Percentiles rank a stretch among this genome's conserved stretches.
Conservation (phyloP, 1,140 invertebrate genomes). For the Cyphomyrmex costatus region DNA sequence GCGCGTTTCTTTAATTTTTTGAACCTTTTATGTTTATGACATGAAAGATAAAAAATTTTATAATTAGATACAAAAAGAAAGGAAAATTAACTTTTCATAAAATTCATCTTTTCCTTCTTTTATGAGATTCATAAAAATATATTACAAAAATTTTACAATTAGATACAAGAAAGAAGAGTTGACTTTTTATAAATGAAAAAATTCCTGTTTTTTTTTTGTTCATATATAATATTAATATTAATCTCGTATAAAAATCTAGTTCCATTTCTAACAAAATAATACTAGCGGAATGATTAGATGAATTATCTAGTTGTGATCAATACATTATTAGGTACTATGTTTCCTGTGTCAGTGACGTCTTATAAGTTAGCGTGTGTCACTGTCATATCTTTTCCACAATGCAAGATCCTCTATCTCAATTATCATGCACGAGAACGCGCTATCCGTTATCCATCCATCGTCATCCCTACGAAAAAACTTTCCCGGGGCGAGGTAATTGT, state of each 20-base stretch:
- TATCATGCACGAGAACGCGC: slow-evolving; percentile 22
- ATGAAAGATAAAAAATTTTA: neutral
- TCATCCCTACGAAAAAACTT: slow-evolving; percentile 12
- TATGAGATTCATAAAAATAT: neutral
- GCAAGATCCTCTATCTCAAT: neutral
- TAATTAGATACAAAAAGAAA: neutral
- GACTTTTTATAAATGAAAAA: neutral
- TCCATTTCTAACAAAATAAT: neutral
- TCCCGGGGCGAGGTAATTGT: slow-evolving; percentile 28
- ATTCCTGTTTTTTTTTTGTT: neutral
- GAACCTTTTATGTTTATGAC: neutral
- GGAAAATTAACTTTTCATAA: neutral
- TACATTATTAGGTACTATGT: neutral
- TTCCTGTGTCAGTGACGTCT: too few relatives aligned
- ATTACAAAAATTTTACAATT: neutral
- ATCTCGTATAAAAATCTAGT: neutral
- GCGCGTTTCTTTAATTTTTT: neutral
- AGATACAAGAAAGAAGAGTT: neutral
- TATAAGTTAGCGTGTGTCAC: too few relatives aligned
- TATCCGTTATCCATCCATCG: slow-evolving; percentile 7
- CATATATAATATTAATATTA: neutral
- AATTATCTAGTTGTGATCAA: neutral
- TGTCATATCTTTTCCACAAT: neutral
- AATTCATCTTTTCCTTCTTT: neutral
- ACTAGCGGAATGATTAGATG: neutral